Evolutionary conservation across 2,113 vertebrate species (phyloP), one percentile per base, ranked within the genome.

Genomic region (Eulacestoma nigropectus): DNA sequence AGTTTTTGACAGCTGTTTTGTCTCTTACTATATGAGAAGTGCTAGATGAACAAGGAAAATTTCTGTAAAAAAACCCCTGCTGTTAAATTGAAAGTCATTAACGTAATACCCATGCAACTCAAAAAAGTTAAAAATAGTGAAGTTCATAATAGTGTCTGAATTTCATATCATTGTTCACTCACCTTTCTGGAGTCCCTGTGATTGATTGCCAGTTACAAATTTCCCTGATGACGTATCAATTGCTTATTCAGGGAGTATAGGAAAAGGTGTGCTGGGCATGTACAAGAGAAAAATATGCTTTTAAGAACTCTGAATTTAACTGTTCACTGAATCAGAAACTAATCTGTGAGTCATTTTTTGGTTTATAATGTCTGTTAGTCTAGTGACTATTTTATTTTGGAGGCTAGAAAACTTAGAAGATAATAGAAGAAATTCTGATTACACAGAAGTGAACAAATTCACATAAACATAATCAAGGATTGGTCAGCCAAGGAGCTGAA

Each of bases 41-140:
- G 42, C 74, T 94, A 93, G 84, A 79, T 35, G 77, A 92, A 46
- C 70, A 89, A 49, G 57, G 70, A 85, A 79, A 37, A 50, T 53
- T 50, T 85, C 69, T 76, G 21, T 49, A 32, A 90, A 81, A 84
- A 10, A 7, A 6, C 1, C 10, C 33, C 18, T 72, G 39, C 87
- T 87, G 81, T 79, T 92, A 91, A 63, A 87, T 72, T 89, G 53
- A 46, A 93, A 87, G 53, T 91, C 76, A 80, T 87, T 95, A 77
- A 73, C 7, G 6, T 87, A 93, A 76, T 79, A 37, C 27, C 7
- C 16, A 23, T 55, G 82, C 63, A 79, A 70, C 39, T 89, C 49
- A 68, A 62, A 87, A 67, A 93, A 47, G 49, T 55, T 91, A 35
- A 78, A 94, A 94, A 89, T 73, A 90, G 23, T 37, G 46, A 50